Evolutionary conservation across 2,797 vertebrate species (phyloP).

Genomic region (Molossus molossus): DNA sequence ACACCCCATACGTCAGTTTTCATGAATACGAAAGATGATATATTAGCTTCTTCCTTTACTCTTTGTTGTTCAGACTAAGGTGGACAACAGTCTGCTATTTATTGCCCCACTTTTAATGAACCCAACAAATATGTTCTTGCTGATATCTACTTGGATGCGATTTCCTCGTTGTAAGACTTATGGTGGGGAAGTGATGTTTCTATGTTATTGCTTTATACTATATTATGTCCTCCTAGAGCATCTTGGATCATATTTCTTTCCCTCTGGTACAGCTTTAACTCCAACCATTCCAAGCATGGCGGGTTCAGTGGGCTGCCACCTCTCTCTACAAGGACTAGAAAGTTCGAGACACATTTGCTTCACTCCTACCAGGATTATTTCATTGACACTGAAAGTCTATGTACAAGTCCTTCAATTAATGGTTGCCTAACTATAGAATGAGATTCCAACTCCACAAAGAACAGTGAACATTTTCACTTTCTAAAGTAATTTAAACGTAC

Average conservation of each 20-base stretch:
- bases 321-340: not conserved
- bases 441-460: not conserved
- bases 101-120: not conserved
- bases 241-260: not conserved
- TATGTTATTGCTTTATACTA: not conserved
- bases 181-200: not conserved
- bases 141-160: not conserved
- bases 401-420: conserved; percentile 3
- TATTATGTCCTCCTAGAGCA: not conserved
- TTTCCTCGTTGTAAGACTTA: not conserved
- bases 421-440: not conserved
- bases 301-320: not conserved
- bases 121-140: not conserved
- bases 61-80: not conserved
- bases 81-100: not conserved
- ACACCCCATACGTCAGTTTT: not conserved
- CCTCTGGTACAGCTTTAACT: not conserved
- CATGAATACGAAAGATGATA: not conserved
- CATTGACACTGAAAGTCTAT: not conserved
- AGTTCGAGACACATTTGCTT: not conserved
- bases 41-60: not conserved
- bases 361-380: not conserved
- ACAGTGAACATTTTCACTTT: not conserved
- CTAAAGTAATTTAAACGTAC: not conserved
- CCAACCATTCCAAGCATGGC: not conserved